Conservation (phyloP, 92 coral and sea anemone species). For the Palythoa grandiflora region DNA sequence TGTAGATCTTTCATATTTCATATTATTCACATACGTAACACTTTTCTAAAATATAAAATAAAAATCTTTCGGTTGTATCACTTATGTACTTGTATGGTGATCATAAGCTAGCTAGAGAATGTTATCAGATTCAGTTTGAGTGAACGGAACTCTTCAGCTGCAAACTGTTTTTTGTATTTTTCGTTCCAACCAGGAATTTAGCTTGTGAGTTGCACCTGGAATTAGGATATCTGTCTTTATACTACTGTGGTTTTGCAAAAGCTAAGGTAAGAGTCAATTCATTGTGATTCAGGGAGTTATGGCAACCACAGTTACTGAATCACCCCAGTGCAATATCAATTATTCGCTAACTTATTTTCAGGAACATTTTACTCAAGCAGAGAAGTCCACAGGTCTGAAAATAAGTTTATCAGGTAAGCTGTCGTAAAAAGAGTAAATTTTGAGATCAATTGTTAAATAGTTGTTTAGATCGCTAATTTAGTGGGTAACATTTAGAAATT, state of each 20-base stretch:
- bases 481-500: too few relatives aligned
- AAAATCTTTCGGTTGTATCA: too few relatives aligned
- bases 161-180: not conserved
- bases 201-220: constrained; percentile 84
- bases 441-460: not conserved
- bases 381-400: constrained; percentile 76
- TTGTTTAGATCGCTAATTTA: not conserved
- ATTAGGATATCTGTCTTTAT: constrained; percentile 79
- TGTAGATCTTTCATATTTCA: too few relatives aligned
- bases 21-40: too few relatives aligned
- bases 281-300: not conserved
- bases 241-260: constrained; percentile 71
- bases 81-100: not conserved
- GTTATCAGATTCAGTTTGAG: not conserved
- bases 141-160: not conserved
- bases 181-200: constrained; percentile 56
- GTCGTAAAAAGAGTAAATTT: not conserved
- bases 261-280: constrained; percentile 75
- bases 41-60: too few relatives aligned
- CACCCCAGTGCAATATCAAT: too few relatives aligned
- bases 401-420: constrained; percentile 77
- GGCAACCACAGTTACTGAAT: not conserved
- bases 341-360: constrained; percentile 29
- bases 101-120: not conserved
- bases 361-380: constrained; percentile 89